These are phyloP conservation scores for Neelides sp. DNA, from an alignment of 1,140 invertebrate species.

Conservation along the genomic window DNA sequence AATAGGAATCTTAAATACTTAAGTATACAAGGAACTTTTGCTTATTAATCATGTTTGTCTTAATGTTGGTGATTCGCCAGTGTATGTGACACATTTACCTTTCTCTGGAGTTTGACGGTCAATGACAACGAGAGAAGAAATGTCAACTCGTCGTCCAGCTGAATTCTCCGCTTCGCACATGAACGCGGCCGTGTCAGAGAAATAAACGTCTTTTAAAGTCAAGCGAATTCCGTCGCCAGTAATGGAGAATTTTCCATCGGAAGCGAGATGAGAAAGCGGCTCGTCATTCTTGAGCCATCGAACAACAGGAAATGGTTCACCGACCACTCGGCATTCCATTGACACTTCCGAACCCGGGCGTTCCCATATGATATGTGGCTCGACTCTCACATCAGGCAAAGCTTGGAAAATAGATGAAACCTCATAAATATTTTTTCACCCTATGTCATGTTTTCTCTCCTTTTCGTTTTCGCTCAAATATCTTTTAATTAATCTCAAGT, in stretches of 20 bases:
- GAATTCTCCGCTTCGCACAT: conserved; percentile 59
- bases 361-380: conserved; percentile 50
- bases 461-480: not conserved
- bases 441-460: not conserved
- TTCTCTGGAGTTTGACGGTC: conserved; percentile 54
- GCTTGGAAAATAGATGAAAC: conserved; percentile 37
- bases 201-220: conserved; percentile 49
- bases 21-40: no score
- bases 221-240: conserved; percentile 57
- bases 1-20: no score
- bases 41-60: no score
- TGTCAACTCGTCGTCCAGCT: conserved; percentile 54
- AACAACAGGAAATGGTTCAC: conserved; percentile 48
- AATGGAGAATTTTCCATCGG: conserved; percentile 46
- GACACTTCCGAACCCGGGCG: conserved; percentile 49
- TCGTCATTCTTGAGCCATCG: conserved; percentile 62
- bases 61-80: no score
- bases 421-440: conserved; percentile 14
- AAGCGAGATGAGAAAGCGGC: conserved; percentile 35
- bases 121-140: conserved; percentile 56
- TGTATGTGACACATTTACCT: no score
- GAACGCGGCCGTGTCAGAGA: conserved; percentile 59
- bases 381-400: conserved; percentile 52
- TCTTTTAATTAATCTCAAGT: conserved; percentile 1
- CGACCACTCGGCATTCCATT: conserved; percentile 55